phyloP scores from a whole-genome alignment of 2,797 vertebrate genomes.

The Karalla daura region DNA sequence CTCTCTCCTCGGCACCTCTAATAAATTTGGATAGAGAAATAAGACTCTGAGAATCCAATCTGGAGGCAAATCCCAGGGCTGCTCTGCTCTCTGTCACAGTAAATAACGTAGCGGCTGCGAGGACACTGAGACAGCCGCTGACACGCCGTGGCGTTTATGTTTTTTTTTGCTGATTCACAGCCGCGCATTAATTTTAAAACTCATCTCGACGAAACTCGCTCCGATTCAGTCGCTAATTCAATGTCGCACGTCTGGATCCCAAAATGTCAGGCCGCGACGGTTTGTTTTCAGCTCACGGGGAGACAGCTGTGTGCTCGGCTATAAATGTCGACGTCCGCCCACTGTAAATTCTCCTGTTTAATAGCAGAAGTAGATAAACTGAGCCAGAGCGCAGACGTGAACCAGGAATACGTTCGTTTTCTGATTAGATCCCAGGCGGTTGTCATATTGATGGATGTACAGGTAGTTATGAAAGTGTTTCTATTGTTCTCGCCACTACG shows the following conservation, averaged over 20 bases:
- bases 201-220: neutral
- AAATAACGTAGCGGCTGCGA: conserved; percentile 18
- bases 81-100: conserved; percentile 2
- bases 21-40: conserved; percentile 8
- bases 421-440: no score
- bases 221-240: neutral
- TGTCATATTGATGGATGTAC: neutral
- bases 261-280: conserved; percentile 6
- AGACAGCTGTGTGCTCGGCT: conserved; percentile 22
- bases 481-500: neutral
- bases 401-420: neutral
- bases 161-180: conserved; percentile 10
- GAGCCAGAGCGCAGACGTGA: neutral
- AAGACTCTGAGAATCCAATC: conserved; percentile 13
- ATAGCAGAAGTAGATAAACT: neutral
- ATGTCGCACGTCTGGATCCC: conserved; percentile 1
- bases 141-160: neutral
- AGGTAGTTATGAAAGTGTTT: neutral
- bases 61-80: conserved; percentile 18
- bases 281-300: conserved; percentile 18
- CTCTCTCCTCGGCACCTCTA: neutral
- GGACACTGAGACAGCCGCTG: conserved; percentile 21
- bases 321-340: conserved; percentile 12
- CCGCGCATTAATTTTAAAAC: conserved; percentile 1
- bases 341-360: neutral